Conservation (phyloP, 2,888 invertebrate species). For the Alviniconcha strummeri region DNA sequence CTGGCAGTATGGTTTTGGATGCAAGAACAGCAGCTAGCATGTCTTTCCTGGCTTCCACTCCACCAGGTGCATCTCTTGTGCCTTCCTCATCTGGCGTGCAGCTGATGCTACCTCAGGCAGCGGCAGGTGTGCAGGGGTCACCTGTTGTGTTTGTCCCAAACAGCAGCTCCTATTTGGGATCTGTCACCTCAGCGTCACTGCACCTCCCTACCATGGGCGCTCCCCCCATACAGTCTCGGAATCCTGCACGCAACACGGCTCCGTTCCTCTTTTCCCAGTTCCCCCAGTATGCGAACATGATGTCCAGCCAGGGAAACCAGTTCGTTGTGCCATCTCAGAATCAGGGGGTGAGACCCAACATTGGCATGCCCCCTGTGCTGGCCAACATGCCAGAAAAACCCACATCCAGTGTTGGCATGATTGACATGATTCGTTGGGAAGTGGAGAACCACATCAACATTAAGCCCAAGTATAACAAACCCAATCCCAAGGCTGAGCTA, state of each 20-base stretch:
- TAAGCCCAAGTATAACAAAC: conserved; percentile 45
- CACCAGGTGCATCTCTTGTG: conserved; percentile 3
- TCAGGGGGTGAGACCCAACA: background rate
- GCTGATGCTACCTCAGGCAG: conserved; percentile 16
- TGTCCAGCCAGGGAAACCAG: conserved; percentile 3
- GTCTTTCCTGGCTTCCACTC: background rate
- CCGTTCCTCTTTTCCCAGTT: background rate
- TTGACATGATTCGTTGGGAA: conserved; percentile 61
- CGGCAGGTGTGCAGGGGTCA: background rate
- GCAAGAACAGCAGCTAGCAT: conserved; percentile 10
- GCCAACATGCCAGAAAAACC: conserved; percentile 44
- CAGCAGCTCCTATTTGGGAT: background rate
- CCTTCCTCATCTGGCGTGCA: conserved; percentile 16
- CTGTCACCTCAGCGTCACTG: background rate
- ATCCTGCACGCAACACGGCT: background rate
- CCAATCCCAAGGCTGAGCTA: conserved; percentile 57
- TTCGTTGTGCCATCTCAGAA: conserved; percentile 18
- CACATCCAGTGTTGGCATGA: conserved; percentile 58
- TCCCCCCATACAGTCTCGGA: background rate
- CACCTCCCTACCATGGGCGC: background rate
- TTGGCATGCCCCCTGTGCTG: conserved; percentile 20
- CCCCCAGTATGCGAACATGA: conserved; percentile 12
- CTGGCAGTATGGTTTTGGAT: conserved; percentile 14
- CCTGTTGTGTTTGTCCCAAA: conserved; percentile 16
- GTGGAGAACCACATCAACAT: conserved; percentile 51